These are phyloP conservation scores for Myrmecobius fasciatus DNA, from an alignment of 2,113 vertebrate species.

Conservation along the genomic window DNA sequence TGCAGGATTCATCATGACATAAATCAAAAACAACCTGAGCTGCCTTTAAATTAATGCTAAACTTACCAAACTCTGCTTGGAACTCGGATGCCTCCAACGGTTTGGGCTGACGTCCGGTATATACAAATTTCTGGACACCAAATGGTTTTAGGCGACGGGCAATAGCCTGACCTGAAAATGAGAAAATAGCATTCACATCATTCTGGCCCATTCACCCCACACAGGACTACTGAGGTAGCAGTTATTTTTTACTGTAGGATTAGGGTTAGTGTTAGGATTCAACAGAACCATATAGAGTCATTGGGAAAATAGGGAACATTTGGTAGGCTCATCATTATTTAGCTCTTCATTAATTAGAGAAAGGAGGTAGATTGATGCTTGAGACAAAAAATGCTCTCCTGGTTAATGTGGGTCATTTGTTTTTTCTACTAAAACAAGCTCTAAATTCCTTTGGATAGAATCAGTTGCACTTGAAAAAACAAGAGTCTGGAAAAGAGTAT, in stretches of 20 bases:
- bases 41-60: not conserved
- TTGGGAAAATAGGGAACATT: not conserved
- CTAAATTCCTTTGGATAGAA: not conserved
- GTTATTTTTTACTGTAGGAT: constrained; percentile 84
- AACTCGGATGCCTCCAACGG: constrained; percentile 84
- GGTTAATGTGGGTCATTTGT: not conserved
- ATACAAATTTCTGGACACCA: constrained; percentile 94
- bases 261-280: too few relatives aligned
- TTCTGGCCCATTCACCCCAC: rapidly evolving
- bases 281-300: not conserved
- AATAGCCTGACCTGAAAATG: constrained; percentile 89
- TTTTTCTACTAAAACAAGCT: not conserved
- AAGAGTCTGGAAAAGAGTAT: not conserved
- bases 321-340: not conserved
- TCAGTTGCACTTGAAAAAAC: not conserved
- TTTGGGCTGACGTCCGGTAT: constrained; percentile 87
- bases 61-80: constrained; percentile 93
- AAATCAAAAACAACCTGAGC: not conserved
- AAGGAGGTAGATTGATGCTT: not conserved
- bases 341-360: not conserved
- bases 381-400: not conserved
- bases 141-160: constrained; percentile 94
- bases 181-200: not conserved
- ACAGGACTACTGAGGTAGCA: constrained; percentile 74
- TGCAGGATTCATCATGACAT: not conserved